Base-by-base conservation (phyloP, 2,797 vertebrate species). In the Acanthurus leucopareius region DNA sequence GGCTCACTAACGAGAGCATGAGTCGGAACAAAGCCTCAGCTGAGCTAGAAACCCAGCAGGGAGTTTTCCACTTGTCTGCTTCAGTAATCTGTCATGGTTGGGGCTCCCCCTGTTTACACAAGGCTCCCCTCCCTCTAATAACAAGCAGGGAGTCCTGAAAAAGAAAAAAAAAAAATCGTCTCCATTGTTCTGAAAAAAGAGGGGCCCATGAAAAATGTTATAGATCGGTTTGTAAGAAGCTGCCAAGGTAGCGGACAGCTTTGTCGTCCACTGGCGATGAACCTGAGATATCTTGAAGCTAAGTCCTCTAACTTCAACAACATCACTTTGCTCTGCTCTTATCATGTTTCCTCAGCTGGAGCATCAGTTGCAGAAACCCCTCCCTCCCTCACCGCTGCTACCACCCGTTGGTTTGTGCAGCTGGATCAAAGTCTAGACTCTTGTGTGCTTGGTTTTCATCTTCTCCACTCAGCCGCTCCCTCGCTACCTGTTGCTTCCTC, bases 261-360 rank as follows among this genome's bases (percentile, higher is more conserved):
- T 69, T 19, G 28, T 16, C 10, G 1, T 58, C 35, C 73, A 9
- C 49, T 63, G 65, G 19, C 15, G 47, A 60, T 62, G 22, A 48
- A 35, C 9, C 28, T 44, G 11, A 52, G 52, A 48, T 25, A 19
- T 49, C 69, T 73, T 0, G 5, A 44, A 62, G 67, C 62, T 70
- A 53, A 44, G 52, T 73, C 20, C 40, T 64, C 45, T 1, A 38
- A 22, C 72, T 82, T 60, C 25, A 66, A 38, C 69, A 65, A 74
- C 79, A 67, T 69, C 58, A 6, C 45, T 68, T 84, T 58, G 70
- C 70, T 69, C 3, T 14, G 2, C 38, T 83, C 89, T 92, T 89
- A 89, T 91, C 86, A 17, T 82, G 69, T 92, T 92, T 92, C 80
- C 85, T 88, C 92, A 93, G 89, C 91, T 86, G 90, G 62, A 83